A percentile compares a stretch with the other conserved stretches of the same genome.
Evolutionary conservation across 2,888 invertebrate genomes (phyloP).

Genomic region (Lasioglossum vierecki): DNA sequence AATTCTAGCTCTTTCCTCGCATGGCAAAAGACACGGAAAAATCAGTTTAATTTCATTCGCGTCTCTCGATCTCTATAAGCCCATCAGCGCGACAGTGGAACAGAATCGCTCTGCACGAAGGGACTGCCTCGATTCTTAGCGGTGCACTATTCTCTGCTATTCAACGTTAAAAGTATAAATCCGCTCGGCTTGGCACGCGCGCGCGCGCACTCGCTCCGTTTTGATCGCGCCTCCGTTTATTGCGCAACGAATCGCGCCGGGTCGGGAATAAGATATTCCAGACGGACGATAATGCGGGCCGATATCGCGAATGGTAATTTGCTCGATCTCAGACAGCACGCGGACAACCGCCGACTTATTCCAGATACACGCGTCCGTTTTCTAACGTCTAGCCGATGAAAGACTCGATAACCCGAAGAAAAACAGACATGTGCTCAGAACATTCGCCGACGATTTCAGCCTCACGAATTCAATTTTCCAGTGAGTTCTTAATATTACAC

Average conservation of each 20-base stretch:
- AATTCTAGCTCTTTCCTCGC: constrained; percentile 17
- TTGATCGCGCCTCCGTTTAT: constrained; percentile 39
- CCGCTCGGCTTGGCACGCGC: neutral
- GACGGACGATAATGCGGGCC: constrained; percentile 52
- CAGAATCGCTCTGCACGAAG: neutral
- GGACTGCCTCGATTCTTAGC: constrained; percentile 11
- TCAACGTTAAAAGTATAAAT: constrained; percentile 45
- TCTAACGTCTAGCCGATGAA: constrained; percentile 36
- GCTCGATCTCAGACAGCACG: constrained; percentile 40
- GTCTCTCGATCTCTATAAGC: neutral
- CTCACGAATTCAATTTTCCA: constrained; percentile 40
- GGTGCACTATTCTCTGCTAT: neutral
- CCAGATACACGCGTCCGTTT: constrained; percentile 38
- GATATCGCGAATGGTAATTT: constrained; percentile 60
- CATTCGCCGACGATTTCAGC: constrained; percentile 14
- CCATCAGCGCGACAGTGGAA: neutral
- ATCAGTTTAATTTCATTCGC: constrained; percentile 15
- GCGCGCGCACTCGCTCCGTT: constrained; percentile 9
- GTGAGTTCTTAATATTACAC: constrained; percentile 44
- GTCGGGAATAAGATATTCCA: constrained; percentile 52
- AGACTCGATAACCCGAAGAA: constrained; percentile 38
- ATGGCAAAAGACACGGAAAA: constrained; percentile 17
- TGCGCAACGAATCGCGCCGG: constrained; percentile 29
- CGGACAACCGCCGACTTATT: constrained; percentile 20
- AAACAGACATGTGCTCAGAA: constrained; percentile 22